Conservation (phyloP, 1,140 invertebrate genomes). For the Dendroctonus ponderosae region DNA sequence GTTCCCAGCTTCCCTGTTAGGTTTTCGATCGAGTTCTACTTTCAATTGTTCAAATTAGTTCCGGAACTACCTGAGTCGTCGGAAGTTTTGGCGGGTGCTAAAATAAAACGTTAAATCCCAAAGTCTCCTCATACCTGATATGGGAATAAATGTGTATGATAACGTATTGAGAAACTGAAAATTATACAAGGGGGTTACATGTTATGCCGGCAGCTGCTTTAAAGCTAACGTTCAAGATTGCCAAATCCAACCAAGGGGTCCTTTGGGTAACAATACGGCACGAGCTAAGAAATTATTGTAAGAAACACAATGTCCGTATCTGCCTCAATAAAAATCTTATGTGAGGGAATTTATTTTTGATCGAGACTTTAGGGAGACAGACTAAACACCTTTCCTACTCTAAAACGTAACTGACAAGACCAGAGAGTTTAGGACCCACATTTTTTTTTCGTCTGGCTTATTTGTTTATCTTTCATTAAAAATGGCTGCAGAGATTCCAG, state of each 20-base stretch:
- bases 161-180: conserved; percentile 30
- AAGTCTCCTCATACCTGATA: conserved; percentile 29
- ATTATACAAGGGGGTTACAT: conserved; percentile 33
- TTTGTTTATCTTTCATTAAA: neutral
- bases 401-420: conserved; percentile 22
- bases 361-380: conserved; percentile 13
- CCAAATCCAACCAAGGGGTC: conserved; percentile 33
- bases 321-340: conserved; percentile 36
- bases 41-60: conserved; percentile 36
- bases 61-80: conserved; percentile 33
- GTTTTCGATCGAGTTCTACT: conserved; percentile 28
- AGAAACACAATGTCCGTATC: conserved; percentile 36
- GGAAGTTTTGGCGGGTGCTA: conserved; percentile 35
- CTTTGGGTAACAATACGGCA: conserved; percentile 32
- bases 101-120: conserved; percentile 35
- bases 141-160: conserved; percentile 35
- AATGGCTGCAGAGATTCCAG: no score
- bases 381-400: conserved; percentile 27
- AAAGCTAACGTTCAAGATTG: conserved; percentile 33
- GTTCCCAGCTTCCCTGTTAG: conserved; percentile 24
- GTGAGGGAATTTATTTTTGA: conserved; percentile 27
- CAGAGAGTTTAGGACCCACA: neutral
- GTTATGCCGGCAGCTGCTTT: conserved; percentile 26
- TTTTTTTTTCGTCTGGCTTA: neutral
- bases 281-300: conserved; percentile 37